Evolutionary conservation across 2,888 invertebrate species (phyloP).

Genomic region (Nomada flava): DNA sequence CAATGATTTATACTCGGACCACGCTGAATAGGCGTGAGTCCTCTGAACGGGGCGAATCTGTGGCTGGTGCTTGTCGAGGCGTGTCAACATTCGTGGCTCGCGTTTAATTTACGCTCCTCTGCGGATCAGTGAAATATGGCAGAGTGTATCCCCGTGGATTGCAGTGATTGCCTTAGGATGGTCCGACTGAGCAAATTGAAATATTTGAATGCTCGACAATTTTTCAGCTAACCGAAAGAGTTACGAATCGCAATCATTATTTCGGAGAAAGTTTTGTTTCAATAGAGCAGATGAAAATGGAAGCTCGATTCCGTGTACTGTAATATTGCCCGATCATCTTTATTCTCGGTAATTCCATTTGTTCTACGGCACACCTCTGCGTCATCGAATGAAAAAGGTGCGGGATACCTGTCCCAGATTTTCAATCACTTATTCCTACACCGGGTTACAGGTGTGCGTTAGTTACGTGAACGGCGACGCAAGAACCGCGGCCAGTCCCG

Average conservation of each 20-base stretch:
- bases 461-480: constrained; percentile 15
- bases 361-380: neutral
- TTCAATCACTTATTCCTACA: constrained; percentile 21
- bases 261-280: too few species aligned
- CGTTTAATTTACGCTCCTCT: too few species aligned
- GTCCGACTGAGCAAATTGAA: too few species aligned
- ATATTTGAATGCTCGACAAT: too few species aligned
- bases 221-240: too few species aligned
- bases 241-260: too few species aligned
- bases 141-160: neutral
- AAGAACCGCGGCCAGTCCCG: neutral
- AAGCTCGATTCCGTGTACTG: too few species aligned
- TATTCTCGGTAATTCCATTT: too few species aligned
- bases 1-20: constrained; percentile 57
- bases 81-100: neutral
- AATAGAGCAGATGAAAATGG: too few species aligned
- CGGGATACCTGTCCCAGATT: constrained; percentile 29
- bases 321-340: too few species aligned
- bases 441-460: constrained; percentile 12
- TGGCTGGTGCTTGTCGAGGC: neutral
- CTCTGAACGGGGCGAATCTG: neutral
- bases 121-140: neutral
- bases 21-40: too few species aligned
- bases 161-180: too few species aligned
- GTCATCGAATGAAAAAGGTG: neutral